Evolutionary conservation across 2,888 invertebrate species (phyloP), one percentile per base, ranked within the genome.

Genomic region (Nebria salina): DNA sequence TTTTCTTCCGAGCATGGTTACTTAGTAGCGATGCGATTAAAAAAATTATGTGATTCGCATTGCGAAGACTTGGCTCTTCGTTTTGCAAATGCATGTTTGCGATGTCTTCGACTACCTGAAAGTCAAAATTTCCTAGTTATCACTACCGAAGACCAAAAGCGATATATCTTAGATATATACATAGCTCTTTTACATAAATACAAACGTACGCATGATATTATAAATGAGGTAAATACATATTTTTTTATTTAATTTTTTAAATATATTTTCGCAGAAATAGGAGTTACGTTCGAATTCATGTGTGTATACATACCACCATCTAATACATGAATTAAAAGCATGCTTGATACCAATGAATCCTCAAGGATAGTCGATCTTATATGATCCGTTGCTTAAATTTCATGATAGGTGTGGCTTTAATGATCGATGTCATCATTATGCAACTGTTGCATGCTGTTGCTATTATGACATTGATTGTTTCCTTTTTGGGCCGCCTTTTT

Each of bases 61-160:
- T 92, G 92, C 88, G 92, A 92, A 88, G 92, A 92, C 86, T 88
- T 92, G 83, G 93, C 93, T 82, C 88, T 92, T 79, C 91, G 91
- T 86, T 89, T 92, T 85, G 91, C 91, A 68, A 90, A 91, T 72
- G 91, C 91, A 79, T 89, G 88, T 76, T 86, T 89, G 84, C 86
- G 86, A 79, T 89, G 88, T 81, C 86, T 88, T 79, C 86, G 87
- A 82, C 83, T 87, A 82, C 86, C 88, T 2, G 86, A 87, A 82
- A 84, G 83, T 6, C 85, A 87, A 83, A 86, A 87, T 77, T 86
- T 87, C 82, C 88, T 84, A 79, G 85, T 89, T 81, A 87, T 87
- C 84, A 88, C 88, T 26, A 88, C 89, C 1, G 86, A 89, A 82
- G 89, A 90, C 82, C 91, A 92, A 84, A 89, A 91, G 84, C 89